Percentiles rank a stretch among this genome's conserved stretches.
phyloP scores from a whole-genome alignment of 2,888 invertebrate species.

The Adelognathus sp. region DNA sequence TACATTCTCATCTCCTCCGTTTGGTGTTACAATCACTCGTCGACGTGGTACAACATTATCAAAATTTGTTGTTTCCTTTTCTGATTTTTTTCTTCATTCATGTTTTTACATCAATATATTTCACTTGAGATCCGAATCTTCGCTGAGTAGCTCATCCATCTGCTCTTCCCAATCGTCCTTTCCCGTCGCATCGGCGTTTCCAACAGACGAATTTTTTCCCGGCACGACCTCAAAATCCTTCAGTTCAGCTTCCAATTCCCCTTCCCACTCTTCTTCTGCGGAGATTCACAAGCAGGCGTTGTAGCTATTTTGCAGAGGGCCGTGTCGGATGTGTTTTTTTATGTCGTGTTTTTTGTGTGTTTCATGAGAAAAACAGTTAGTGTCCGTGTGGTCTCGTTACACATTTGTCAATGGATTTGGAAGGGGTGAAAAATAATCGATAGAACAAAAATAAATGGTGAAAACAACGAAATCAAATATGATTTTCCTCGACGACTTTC shows the following conservation, averaged over 20 bases:
- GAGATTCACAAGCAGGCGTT: slow-evolving; percentile 79
- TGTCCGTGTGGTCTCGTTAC: slow-evolving; percentile 33
- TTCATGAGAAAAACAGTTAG: slow-evolving; percentile 43
- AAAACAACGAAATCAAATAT: background rate
- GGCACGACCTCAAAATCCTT: slow-evolving; percentile 96
- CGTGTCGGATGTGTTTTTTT: slow-evolving; percentile 68
- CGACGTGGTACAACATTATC: slow-evolving; percentile 11
- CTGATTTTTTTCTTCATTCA: slow-evolving; percentile 18
- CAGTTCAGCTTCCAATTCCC: slow-evolving; percentile 96
- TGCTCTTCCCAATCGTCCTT: slow-evolving; percentile 88
- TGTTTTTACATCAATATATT: slow-evolving; percentile 47
- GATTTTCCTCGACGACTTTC: background rate
- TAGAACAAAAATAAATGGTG: background rate
- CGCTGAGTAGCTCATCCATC: slow-evolving; percentile 87
- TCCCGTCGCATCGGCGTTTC: slow-evolving; percentile 53
- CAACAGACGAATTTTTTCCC: slow-evolving; percentile 72
- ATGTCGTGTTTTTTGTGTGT: slow-evolving; percentile 52
- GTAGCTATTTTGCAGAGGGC: slow-evolving; percentile 76
- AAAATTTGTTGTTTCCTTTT: slow-evolving; percentile 4
- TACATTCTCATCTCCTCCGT: background rate
- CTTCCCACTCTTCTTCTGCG: slow-evolving; percentile 96
- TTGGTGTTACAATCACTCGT: background rate
- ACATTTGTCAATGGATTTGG: slow-evolving; percentile 44
- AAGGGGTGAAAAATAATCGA: slow-evolving; percentile 19
- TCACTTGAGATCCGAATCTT: slow-evolving; percentile 85